Conservation (phyloP, 1,140 invertebrate species). For the Archivesica marissinica region DNA sequence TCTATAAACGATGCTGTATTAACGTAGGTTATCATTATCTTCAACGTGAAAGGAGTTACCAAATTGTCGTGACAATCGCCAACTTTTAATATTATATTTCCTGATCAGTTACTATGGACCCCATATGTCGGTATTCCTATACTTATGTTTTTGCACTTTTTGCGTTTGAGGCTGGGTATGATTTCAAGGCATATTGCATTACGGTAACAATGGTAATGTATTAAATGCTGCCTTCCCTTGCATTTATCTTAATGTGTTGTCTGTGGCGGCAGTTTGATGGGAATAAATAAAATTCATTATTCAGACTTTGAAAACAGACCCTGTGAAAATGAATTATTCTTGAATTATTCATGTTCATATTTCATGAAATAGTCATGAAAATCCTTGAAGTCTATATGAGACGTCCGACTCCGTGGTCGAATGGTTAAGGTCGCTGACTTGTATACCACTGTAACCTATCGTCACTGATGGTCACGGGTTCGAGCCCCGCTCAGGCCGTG, state of each 20-base stretch:
- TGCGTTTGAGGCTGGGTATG: conserved; percentile 6
- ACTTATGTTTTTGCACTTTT: background rate
- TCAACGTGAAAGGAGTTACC: background rate
- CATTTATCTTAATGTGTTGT: background rate
- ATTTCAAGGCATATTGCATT: conserved; percentile 27
- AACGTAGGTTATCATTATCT: background rate
- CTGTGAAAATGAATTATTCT: too few species aligned
- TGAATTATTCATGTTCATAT: too few species aligned
- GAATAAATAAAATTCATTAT: too few species aligned
- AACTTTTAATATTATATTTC: conserved; percentile 16
- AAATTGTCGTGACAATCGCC: background rate
- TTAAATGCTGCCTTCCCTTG: background rate
- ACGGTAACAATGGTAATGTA: background rate
- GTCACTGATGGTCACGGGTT: too few species aligned
- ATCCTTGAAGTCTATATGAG: too few species aligned
- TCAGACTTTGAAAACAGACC: too few species aligned
- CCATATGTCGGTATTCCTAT: background rate
- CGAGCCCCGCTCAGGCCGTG: too few species aligned
- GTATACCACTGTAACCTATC: too few species aligned
- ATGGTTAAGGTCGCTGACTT: too few species aligned
- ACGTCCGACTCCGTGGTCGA: too few species aligned
- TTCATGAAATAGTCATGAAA: too few species aligned
- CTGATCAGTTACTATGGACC: conserved; percentile 3
- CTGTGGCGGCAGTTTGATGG: too few species aligned
- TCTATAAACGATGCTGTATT: background rate